A percentile compares a stretch with the other conserved stretches of the same genome.
phyloP scores from a whole-genome alignment of 2,113 vertebrate species.

The Nyctereutes procyonoides region DNA sequence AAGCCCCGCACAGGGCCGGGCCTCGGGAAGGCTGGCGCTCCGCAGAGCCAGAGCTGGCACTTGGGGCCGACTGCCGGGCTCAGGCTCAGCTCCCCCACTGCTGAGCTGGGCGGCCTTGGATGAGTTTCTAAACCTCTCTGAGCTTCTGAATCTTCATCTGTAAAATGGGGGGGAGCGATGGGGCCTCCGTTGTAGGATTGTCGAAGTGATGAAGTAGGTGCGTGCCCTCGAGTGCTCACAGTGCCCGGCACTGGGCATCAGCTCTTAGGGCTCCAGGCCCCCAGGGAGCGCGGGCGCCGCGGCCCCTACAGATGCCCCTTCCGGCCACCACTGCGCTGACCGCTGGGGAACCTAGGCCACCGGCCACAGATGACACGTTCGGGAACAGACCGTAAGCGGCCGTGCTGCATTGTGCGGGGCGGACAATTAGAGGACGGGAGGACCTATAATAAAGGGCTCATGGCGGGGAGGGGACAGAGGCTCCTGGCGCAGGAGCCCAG shows the following conservation, averaged over 20 bases:
- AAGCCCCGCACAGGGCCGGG: not conserved
- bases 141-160: not conserved
- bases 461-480: not conserved
- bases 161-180: not conserved
- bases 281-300: fast-evolving
- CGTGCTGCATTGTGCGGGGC: not conserved
- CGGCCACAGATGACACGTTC: not conserved
- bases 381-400: not conserved
- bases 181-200: fast-evolving
- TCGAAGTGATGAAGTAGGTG: not conserved
- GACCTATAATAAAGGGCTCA: not conserved
- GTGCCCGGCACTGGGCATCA: not conserved
- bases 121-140: not conserved
- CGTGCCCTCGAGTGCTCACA: not conserved
- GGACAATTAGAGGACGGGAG: not conserved
- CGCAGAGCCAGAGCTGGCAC: not conserved
- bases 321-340: too few species aligned
- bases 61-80: not conserved
- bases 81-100: not conserved
- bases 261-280: not conserved
- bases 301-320: not conserved
- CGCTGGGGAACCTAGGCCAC: not conserved
- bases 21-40: too few species aligned
- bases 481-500: not conserved
- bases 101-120: not conserved